Evolutionary conservation across 2,797 vertebrate genomes (phyloP), one percentile per base, ranked within the genome.

Genomic region (Molossus alvarezi): DNA sequence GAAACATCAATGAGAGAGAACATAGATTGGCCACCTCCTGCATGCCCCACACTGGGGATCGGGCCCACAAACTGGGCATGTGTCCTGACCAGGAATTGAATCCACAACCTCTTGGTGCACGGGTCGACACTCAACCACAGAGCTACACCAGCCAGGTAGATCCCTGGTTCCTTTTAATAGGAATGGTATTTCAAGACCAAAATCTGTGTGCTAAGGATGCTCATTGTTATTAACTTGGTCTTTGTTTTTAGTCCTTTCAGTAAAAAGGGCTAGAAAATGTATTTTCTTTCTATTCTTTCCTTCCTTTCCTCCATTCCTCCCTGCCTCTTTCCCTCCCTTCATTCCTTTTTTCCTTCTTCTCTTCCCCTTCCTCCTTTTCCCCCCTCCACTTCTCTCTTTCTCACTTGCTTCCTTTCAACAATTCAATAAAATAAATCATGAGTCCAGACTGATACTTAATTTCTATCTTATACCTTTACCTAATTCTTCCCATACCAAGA

Each of bases 231-330:
- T 72, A 72, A 75, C 10, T 88, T 83, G 37, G 25, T 71, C 37
- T 93, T 77, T 92, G 53, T 51, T 83, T 94, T 77, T 58, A 57
- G 62, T 65, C 45, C 37, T 90, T 84, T 94, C 41, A 60, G n/a
- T 90, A 60, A 45, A 62, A 95, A 80, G 20, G 85, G 14, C 37
- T 79, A 77, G 81, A 87, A 58, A 60, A 58, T 88, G 25, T 10
- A 17, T 92, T 83, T 83, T 83, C 23, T 71, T 71, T 77, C 13
- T 87, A 45, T 58, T 76, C 21, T 29, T 25, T 51, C 41, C 25
- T 20, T 84, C 21, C 13, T 29, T 75, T 23, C 67, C 5, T 62
- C 17, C 12, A 27, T 33, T 41, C 6, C 25, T 12, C 7, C 20
- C 8, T n/a, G 12, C 9, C 10, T 8, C 9, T 53, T 21, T 37